Conservation (phyloP, 2,797 vertebrate species). For the Paratrypauchen microcephalus region DNA sequence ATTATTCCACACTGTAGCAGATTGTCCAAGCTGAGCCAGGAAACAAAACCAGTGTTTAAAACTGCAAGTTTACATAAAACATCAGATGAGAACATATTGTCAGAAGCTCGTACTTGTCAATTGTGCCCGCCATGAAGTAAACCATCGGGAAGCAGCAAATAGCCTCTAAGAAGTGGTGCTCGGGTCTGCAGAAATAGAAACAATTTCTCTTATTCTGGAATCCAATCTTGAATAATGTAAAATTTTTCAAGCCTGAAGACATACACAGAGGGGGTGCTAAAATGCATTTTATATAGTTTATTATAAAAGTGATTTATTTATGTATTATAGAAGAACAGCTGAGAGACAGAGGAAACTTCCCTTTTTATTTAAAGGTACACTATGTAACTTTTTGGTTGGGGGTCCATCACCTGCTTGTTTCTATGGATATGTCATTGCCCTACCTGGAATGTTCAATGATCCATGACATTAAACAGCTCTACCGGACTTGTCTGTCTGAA, state of each 20-base stretch:
- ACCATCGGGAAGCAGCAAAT: conserved; percentile 99
- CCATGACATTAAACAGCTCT: no score
- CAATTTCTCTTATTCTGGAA: background rate
- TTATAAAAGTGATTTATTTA: background rate
- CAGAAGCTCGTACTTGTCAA: conserved; percentile 87
- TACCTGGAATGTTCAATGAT: no score
- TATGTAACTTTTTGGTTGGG: no score
- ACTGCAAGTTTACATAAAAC: background rate
- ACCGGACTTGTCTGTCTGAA: no score
- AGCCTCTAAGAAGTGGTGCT: conserved; percentile 96
- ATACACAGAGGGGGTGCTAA: background rate
- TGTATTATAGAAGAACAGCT: no score
- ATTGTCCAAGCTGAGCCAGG: conserved; percentile 85
- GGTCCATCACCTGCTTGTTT: no score
- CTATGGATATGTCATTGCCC: no score
- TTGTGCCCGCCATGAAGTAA: conserved; percentile 95
- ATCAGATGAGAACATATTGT: conserved; percentile 4
- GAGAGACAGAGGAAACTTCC: no score
- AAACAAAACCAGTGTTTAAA: conserved; percentile 13
- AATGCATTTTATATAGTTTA: background rate
- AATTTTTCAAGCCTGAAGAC: background rate
- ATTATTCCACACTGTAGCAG: conserved; percentile 93
- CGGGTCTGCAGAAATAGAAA: conserved; percentile 78
- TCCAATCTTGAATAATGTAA: conserved; percentile 38
- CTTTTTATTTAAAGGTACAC: no score